Percentiles rank a stretch among this genome's conserved stretches.
Conservation (phyloP, 2,113 vertebrate species). For the Erythrocercus mccallii region DNA sequence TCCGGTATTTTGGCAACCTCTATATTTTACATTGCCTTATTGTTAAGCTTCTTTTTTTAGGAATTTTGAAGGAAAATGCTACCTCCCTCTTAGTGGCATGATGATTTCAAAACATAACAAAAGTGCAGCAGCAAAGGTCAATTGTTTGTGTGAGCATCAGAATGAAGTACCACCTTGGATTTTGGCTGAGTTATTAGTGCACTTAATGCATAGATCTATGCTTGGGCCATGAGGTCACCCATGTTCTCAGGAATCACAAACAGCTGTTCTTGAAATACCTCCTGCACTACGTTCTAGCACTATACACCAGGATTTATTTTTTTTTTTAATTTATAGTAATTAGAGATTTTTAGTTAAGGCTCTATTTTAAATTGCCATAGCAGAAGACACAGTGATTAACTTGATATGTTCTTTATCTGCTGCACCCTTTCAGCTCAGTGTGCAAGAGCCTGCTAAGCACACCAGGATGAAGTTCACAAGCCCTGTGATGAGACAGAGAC, state of each 20-base stretch:
- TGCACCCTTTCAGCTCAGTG: constrained; percentile 24
- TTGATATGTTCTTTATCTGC: background rate
- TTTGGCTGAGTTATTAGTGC: background rate
- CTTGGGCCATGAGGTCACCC: background rate
- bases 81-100: background rate
- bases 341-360: background rate
- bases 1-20: background rate
- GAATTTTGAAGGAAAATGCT: background rate
- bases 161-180: background rate
- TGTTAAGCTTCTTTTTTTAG: background rate
- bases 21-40: background rate
- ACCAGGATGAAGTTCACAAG: background rate
- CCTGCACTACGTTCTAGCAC: background rate
- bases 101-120: background rate
- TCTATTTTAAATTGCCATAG: background rate
- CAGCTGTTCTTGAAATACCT: background rate
- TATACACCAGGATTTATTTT: background rate
- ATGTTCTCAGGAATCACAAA: background rate
- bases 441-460: constrained; percentile 26
- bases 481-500: constrained; percentile 30
- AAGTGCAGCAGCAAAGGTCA: background rate
- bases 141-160: background rate
- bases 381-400: fast-evolving
- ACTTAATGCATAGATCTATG: background rate
- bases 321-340: background rate